phyloP scores from a whole-genome alignment of 23 tunicate species.

The Clavelina lepadiformis region DNA sequence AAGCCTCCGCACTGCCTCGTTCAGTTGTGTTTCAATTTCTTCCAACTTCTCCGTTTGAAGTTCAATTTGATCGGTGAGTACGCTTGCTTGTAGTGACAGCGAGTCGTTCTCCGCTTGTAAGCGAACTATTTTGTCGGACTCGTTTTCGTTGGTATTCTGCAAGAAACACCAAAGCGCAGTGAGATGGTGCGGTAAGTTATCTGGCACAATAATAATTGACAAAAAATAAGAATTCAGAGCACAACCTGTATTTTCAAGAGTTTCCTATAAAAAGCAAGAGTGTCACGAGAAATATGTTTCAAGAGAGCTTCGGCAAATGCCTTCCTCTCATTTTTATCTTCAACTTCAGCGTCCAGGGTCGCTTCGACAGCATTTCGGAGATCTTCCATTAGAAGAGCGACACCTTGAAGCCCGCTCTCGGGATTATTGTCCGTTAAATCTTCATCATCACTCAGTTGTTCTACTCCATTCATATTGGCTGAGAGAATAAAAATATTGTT shows the following conservation, averaged over 20 bases:
- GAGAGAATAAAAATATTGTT: not conserved
- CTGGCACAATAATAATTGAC: not conserved
- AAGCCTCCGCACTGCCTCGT: slow-evolving; percentile 22
- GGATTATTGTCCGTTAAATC: not conserved
- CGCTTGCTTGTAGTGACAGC: slow-evolving; percentile 50
- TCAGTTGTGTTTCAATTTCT: slow-evolving; percentile 30
- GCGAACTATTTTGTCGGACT: slow-evolving; percentile 18
- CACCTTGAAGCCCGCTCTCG: slow-evolving; percentile 44
- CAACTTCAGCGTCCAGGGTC: slow-evolving; percentile 33
- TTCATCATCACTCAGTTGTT: not conserved
- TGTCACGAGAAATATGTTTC: slow-evolving; percentile 33
- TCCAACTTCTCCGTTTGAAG: slow-evolving; percentile 68
- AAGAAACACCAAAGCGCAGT: not conserved
- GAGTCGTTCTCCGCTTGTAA: slow-evolving; percentile 33
- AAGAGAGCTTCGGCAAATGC: slow-evolving; percentile 33
- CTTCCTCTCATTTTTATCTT: slow-evolving; percentile 15
- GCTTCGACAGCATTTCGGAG: slow-evolving; percentile 71
- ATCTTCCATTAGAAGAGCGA: slow-evolving; percentile 77
- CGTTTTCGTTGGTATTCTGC: slow-evolving; percentile 14
- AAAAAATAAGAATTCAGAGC: not conserved
- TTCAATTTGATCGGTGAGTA: slow-evolving; percentile 75
- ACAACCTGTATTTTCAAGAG: slow-evolving; percentile 30
- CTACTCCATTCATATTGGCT: slow-evolving; percentile 10
- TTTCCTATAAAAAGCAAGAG: slow-evolving; percentile 53
- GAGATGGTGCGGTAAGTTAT: not conserved